Conservation (phyloP, 2,888 invertebrate genomes). For the Bimastos eiseni region DNA sequence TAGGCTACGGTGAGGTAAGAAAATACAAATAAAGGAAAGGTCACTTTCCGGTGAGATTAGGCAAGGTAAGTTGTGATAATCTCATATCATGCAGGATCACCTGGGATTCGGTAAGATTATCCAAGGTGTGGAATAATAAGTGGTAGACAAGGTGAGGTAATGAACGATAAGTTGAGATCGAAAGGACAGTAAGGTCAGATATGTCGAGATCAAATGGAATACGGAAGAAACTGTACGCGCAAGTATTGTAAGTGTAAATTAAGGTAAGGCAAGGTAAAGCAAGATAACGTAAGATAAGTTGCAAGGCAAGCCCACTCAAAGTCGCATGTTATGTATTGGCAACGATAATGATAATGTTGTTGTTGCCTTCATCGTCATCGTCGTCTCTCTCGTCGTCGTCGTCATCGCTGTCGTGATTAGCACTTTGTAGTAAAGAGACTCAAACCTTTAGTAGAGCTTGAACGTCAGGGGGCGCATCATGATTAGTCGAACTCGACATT, state of each 20-base stretch:
- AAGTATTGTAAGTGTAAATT: too few relatives aligned
- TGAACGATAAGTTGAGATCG: too few relatives aligned
- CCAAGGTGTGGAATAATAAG: too few relatives aligned
- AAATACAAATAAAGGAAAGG: not conserved
- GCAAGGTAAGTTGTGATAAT: not conserved
- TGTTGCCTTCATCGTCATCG: not conserved
- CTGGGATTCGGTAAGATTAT: too few relatives aligned
- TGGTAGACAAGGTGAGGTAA: not conserved
- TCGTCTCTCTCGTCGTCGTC: not conserved
- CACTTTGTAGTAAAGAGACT: not conserved
- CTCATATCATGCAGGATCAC: not conserved
- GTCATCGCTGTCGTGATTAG: not conserved
- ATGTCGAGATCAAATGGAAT: too few relatives aligned
- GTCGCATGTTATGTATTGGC: not conserved
- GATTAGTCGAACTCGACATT: constrained; percentile 67
- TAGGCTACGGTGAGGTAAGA: not conserved
- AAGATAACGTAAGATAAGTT: not conserved
- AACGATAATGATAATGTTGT: not conserved
- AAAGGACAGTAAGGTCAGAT: too few relatives aligned
- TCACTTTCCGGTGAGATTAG: not conserved
- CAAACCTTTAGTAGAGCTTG: constrained; percentile 81
- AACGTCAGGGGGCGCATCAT: constrained; percentile 86
- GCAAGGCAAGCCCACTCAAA: not conserved
- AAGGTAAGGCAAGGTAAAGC: not conserved
- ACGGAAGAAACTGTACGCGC: too few relatives aligned